phyloP scores from a whole-genome alignment of 2,113 vertebrate species.

The Mola mola region DNA sequence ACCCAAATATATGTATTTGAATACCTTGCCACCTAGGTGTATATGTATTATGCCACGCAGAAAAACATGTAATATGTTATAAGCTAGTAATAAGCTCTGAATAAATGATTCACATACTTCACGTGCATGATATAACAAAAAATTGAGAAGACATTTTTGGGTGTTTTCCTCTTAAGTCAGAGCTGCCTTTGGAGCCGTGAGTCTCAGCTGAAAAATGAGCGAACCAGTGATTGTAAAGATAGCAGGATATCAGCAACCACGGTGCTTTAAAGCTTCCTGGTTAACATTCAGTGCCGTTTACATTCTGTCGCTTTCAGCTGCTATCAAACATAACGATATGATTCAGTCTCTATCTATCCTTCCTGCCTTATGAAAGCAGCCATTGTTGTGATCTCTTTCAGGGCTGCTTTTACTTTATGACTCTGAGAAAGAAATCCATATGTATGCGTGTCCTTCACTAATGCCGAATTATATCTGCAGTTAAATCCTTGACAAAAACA shows the following conservation, averaged over 20 bases:
- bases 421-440: no score
- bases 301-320: constrained; percentile 41
- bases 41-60: no score
- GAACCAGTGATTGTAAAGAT: no score
- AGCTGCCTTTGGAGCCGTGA: constrained; percentile 20
- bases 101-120: no score
- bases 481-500: constrained; percentile 32
- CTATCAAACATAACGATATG: constrained; percentile 28
- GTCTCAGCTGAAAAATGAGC: constrained; percentile 5
- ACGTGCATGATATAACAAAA: no score
- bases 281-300: constrained; percentile 54
- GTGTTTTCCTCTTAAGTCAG: constrained; percentile 7
- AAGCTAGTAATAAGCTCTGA: no score
- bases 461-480: constrained; percentile 34
- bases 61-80: no score
- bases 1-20: not conserved
- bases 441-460: constrained; percentile 40
- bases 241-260: no score
- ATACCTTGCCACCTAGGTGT: constrained; percentile 1
- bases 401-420: constrained; percentile 51
- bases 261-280: constrained; percentile 31
- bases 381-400: no score
- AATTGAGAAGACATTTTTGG: no score
- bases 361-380: constrained; percentile 16
- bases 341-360: constrained; percentile 20